A percentile compares a stretch with the other conserved stretches of the same genome.
phyloP scores from a whole-genome alignment of 2,113 vertebrate species.

The Suncus etruscus region DNA sequence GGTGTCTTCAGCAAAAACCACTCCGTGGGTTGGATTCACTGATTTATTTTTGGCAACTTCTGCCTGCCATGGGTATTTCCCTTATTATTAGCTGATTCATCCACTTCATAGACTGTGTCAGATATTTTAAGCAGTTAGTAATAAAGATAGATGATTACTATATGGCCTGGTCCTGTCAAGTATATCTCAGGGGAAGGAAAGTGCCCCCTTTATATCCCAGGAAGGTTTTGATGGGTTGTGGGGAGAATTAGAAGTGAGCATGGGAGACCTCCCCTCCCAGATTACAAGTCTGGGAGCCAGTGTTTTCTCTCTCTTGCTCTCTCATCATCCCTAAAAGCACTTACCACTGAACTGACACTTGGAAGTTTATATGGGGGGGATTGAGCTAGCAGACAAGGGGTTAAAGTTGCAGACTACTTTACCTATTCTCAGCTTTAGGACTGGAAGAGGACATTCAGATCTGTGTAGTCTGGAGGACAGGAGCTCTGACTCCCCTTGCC shows the following conservation, averaged over 20 bases:
- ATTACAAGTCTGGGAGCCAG: neutral
- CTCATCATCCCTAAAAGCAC: neutral
- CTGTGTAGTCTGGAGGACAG: neutral
- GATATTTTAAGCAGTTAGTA: constrained; percentile 66
- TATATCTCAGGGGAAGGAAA: neutral
- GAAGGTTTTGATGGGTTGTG: neutral
- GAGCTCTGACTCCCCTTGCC: neutral
- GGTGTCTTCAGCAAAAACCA: neutral
- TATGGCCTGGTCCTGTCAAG: neutral
- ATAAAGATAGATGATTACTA: constrained; percentile 40
- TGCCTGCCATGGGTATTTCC: constrained; percentile 54
- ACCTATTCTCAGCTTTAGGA: neutral
- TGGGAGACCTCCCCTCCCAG: neutral
- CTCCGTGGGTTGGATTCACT: neutral
- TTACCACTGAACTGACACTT: neutral
- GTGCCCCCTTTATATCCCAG: neutral
- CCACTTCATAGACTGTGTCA: constrained; percentile 30
- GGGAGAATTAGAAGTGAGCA: neutral
- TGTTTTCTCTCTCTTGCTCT: neutral
- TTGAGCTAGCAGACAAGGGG: neutral
- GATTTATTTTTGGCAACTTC: constrained; percentile 64
- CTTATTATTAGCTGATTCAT: constrained; percentile 74
- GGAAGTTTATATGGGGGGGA: neutral
- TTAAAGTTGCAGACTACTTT: neutral
- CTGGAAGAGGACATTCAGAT: neutral